Percentiles rank a stretch among this genome's conserved stretches.
phyloP scores from a whole-genome alignment of 2,888 invertebrate species.

The Diadromus collaris region DNA sequence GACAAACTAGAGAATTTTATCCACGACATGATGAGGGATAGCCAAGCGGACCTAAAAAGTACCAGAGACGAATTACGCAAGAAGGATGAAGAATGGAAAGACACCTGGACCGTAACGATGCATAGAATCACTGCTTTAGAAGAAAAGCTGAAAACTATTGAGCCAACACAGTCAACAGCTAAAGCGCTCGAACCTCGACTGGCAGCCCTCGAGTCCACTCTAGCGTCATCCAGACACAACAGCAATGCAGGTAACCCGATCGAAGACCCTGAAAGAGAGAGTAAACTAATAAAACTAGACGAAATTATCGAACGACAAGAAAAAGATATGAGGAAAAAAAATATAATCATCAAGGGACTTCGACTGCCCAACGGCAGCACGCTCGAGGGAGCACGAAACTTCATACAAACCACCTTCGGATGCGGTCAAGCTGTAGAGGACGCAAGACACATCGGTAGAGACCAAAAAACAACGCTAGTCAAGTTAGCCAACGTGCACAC shows the following conservation, averaged over 20 bases:
- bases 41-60: neutral
- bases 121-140: neutral
- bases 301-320: constrained; percentile 11
- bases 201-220: neutral
- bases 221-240: neutral
- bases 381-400: neutral
- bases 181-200: neutral
- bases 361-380: neutral
- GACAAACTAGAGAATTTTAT: neutral
- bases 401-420: neutral
- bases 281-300: constrained; percentile 7
- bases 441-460: neutral
- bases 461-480: neutral
- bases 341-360: constrained; percentile 4
- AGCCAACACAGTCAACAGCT: neutral
- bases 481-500: neutral
- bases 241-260: neutral
- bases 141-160: neutral
- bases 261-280: neutral
- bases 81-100: constrained; percentile 2
- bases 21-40: neutral
- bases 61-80: neutral
- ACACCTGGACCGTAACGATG: neutral
- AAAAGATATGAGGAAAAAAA: neutral
- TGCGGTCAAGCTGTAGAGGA: constrained; percentile 4